These are phyloP conservation scores for Eupsilia transversa DNA, from an alignment of 2,888 invertebrate genomes.

Conservation along the genomic window DNA sequence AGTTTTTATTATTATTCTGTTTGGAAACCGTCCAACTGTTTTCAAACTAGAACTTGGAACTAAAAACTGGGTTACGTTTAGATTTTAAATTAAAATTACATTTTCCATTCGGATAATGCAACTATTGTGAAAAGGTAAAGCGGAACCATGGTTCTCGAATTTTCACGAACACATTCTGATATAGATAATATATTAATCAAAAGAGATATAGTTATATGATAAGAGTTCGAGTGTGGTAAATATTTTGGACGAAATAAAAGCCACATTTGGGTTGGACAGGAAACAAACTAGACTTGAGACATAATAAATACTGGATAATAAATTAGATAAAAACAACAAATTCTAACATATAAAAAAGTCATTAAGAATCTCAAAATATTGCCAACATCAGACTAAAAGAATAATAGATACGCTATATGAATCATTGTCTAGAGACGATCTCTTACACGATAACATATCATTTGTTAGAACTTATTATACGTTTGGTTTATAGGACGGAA, in stretches of 20 bases:
- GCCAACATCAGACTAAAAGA: constrained; percentile 24
- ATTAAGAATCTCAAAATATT: constrained; percentile 34
- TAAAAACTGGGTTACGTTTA: constrained; percentile 32
- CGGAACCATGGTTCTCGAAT: constrained; percentile 36
- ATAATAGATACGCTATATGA: constrained; percentile 40
- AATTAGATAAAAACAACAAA: constrained; percentile 23
- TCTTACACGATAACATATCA: constrained; percentile 40
- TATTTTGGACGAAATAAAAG: constrained; percentile 21
- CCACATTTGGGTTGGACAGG: constrained; percentile 32
- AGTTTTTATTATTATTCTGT: constrained; percentile 51
- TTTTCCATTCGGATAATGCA: constrained; percentile 8
- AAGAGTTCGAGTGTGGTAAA: constrained; percentile 35
- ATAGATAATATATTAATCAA: constrained; percentile 32
- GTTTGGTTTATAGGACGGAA: constrained; percentile 31
- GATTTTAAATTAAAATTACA: constrained; percentile 14
- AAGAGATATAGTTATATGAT: constrained; percentile 25
- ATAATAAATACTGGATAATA: constrained; percentile 24
- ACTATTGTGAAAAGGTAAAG: constrained; percentile 21
- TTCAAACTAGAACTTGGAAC: constrained; percentile 34
- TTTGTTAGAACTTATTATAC: constrained; percentile 37
- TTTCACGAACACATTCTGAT: not conserved
- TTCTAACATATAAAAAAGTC: constrained; percentile 26
- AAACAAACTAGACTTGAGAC: constrained; percentile 40
- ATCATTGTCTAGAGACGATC: constrained; percentile 41
- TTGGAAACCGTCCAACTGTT: constrained; percentile 59